Evolutionary conservation across 2,888 invertebrate species (phyloP).

Genomic region (Desoria tigrina): DNA sequence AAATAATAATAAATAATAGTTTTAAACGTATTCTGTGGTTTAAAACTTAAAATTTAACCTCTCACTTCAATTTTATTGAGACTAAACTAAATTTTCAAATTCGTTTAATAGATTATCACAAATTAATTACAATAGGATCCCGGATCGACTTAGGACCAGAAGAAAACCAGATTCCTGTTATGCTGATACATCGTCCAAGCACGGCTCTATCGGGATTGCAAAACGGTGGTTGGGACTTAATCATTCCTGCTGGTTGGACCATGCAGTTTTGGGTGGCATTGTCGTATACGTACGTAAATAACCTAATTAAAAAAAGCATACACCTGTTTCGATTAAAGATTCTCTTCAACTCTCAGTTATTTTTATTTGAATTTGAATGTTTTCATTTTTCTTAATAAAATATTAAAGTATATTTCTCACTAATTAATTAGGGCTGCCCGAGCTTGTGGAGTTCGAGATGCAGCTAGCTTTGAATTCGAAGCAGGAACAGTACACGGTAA

Average conservation of each 20-base stretch:
- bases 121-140: too few relatives aligned
- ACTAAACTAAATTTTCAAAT: background rate
- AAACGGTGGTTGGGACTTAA: slow-evolving; percentile 82
- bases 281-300: slow-evolving; percentile 54
- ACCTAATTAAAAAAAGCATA: too few relatives aligned
- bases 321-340: too few relatives aligned
- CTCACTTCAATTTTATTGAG: background rate
- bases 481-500: slow-evolving; percentile 61
- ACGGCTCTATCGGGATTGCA: slow-evolving; percentile 52
- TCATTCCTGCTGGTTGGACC: slow-evolving; percentile 80
- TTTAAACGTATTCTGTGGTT: too few relatives aligned
- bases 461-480: slow-evolving; percentile 70
- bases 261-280: slow-evolving; percentile 83
- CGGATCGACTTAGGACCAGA: slow-evolving; percentile 60
- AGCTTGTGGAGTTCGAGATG: slow-evolving; percentile 78
- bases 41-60: background rate
- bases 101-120: slow-evolving; percentile 17
- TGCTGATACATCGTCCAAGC: slow-evolving; percentile 66
- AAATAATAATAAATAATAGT: too few relatives aligned
- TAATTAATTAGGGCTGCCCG: slow-evolving; percentile 76
- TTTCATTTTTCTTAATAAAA: too few relatives aligned
- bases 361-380: too few relatives aligned
- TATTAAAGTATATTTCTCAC: too few relatives aligned
- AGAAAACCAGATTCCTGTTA: slow-evolving; percentile 66
- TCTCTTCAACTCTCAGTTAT: too few relatives aligned